Conservation (phyloP, 2,888 invertebrate genomes). For the Prenolepis imparis region DNA sequence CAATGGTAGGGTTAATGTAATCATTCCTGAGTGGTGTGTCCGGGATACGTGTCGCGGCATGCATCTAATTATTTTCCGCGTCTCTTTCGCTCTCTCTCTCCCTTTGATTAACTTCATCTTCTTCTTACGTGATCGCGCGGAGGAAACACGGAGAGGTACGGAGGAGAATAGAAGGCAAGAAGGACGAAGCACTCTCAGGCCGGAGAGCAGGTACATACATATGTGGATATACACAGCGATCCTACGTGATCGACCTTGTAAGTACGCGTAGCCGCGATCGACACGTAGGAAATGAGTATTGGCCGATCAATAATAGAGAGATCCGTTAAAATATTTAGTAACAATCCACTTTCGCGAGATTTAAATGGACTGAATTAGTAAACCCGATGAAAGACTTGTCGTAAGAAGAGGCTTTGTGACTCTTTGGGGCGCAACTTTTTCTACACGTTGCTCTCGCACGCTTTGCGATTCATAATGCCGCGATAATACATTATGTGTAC, state of each 20-base stretch:
- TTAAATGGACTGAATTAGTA: constrained; percentile 47
- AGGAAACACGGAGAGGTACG: constrained; percentile 24
- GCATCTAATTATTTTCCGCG: constrained; percentile 62
- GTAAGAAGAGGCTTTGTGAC: constrained; percentile 24
- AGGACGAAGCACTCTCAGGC: constrained; percentile 50
- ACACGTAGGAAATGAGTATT: constrained; percentile 65
- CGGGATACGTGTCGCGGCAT: constrained; percentile 80
- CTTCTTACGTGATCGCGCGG: constrained; percentile 65
- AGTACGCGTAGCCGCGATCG: constrained; percentile 69
- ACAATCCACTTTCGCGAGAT: constrained; percentile 59
- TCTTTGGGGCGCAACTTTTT: not conserved
- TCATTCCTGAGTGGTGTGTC: constrained; percentile 80
- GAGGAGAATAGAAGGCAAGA: constrained; percentile 22
- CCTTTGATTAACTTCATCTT: constrained; percentile 78
- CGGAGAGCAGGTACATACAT: constrained; percentile 71
- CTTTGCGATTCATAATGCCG: not conserved
- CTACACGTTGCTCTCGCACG: not conserved
- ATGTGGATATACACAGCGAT: constrained; percentile 65
- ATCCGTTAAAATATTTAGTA: constrained; percentile 66
- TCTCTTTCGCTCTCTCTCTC: no score
- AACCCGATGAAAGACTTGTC: constrained; percentile 39
- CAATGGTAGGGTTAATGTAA: constrained; percentile 79
- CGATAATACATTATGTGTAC: not conserved
- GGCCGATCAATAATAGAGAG: constrained; percentile 68
- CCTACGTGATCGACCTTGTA: constrained; percentile 78